Percentiles rank a stretch among this genome's conserved stretches.
phyloP scores from a whole-genome alignment of 2,888 invertebrate species.

The Melanophora roralis region DNA sequence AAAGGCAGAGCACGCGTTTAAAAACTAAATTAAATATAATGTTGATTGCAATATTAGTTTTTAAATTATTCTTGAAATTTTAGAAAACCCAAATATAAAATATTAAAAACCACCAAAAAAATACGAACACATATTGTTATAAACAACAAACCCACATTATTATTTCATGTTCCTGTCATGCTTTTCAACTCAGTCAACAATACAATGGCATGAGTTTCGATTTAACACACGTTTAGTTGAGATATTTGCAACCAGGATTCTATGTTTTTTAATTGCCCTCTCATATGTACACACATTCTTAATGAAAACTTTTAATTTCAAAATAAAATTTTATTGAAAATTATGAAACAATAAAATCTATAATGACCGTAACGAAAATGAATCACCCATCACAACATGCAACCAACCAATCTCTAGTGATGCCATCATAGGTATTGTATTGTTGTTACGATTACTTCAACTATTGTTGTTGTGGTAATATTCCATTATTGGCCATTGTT shows the following conservation, averaged over 20 bases:
- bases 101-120: constrained; percentile 16
- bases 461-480: constrained; percentile 27
- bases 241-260: constrained; percentile 10
- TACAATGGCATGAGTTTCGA: constrained; percentile 1
- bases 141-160: constrained; percentile 39
- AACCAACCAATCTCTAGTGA: background rate
- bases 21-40: constrained; percentile 5
- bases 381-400: constrained; percentile 57
- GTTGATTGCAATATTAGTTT: constrained; percentile 36
- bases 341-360: constrained; percentile 56
- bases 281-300: background rate
- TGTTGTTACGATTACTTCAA: constrained; percentile 9
- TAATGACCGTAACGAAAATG: constrained; percentile 59
- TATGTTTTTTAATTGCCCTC: constrained; percentile 4
- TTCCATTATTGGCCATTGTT: constrained; percentile 50
- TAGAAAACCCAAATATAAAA: background rate
- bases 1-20: constrained; percentile 24
- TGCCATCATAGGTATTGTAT: constrained; percentile 11
- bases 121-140: background rate
- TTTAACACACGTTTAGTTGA: constrained; percentile 17
- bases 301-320: constrained; percentile 5
- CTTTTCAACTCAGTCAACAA: background rate
- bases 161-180: constrained; percentile 18
- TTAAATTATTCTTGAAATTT: constrained; percentile 49
- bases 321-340: constrained; percentile 39